Percentiles rank a stretch among this genome's conserved stretches.
Conservation (phyloP, 2,888 invertebrate genomes). For the Branchipolynoe longqiensis region DNA sequence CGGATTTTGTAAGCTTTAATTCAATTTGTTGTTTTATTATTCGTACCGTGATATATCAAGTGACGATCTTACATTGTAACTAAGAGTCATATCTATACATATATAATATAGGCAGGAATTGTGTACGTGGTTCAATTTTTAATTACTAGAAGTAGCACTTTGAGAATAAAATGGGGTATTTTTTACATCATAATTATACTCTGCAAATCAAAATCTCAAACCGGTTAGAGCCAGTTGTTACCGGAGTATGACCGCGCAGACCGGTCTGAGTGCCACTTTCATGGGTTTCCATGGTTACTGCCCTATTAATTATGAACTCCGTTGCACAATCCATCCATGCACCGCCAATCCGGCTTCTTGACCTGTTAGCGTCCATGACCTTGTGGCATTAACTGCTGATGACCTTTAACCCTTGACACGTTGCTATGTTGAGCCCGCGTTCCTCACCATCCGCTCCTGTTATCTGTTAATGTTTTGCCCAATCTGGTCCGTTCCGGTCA, state of each 20-base stretch:
- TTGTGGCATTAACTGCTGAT: too few relatives aligned
- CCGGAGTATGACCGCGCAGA: background rate
- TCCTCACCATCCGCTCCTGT: background rate
- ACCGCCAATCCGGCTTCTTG: constrained; percentile 3
- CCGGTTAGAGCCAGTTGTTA: background rate
- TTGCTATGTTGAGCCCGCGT: background rate
- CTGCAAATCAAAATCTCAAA: constrained; percentile 10
- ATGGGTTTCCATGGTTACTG: background rate
- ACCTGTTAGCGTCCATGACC: too few relatives aligned
- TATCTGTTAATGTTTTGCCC: background rate
- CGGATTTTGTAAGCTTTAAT: too few relatives aligned
- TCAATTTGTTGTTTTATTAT: too few relatives aligned
- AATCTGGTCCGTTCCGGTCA: background rate
- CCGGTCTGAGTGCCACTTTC: background rate
- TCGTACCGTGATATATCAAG: background rate
- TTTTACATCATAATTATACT: too few relatives aligned
- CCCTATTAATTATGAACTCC: background rate
- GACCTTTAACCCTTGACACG: background rate
- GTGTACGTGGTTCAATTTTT: background rate
- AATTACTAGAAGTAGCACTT: too few relatives aligned
- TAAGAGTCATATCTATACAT: background rate
- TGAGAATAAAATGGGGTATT: too few relatives aligned
- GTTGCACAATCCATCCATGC: background rate
- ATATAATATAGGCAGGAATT: background rate
- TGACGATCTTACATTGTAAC: background rate